Conservation (phyloP, 37 sponge, comb jelly and placozoan genomes). For the Beroe forskalii region DNA sequence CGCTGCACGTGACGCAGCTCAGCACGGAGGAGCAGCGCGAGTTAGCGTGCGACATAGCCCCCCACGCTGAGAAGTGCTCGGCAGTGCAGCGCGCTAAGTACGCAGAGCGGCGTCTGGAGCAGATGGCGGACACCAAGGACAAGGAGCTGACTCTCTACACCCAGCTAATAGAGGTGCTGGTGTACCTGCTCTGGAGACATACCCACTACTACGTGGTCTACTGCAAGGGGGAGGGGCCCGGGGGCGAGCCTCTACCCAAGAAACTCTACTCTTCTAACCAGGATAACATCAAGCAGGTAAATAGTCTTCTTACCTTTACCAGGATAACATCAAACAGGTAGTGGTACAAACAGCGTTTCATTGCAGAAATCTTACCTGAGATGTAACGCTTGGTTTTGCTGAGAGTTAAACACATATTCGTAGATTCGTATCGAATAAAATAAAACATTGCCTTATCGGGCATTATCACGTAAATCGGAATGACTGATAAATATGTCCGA, state of each 20-base stretch:
- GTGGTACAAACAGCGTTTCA: too few relatives aligned
- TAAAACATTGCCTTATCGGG: too few relatives aligned
- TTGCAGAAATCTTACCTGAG: neutral
- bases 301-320: too few relatives aligned
- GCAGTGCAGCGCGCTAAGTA: conserved; percentile 43
- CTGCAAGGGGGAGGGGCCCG: neutral
- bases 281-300: conserved; percentile 46
- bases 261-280: conserved; percentile 11
- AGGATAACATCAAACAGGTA: too few relatives aligned
- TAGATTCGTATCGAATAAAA: too few relatives aligned
- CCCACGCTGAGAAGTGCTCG: conserved; percentile 4
- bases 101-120: conserved; percentile 30
- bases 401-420: too few relatives aligned
- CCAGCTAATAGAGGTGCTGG: conserved; percentile 44
- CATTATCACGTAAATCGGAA: too few relatives aligned
- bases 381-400: too few relatives aligned
- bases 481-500: too few relatives aligned
- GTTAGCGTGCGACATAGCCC: conserved; percentile 21
- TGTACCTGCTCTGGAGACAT: conserved; percentile 58
- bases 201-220: conserved; percentile 39
- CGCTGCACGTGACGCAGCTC: conserved; percentile 44
- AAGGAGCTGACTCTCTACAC: conserved; percentile 50
- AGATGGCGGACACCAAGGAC: conserved; percentile 46
- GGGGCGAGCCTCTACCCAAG: conserved; percentile 28
- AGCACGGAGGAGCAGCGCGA: conserved; percentile 57